phyloP scores from a whole-genome alignment of 1,140 invertebrate species.

The Leptinotarsa undecemlineata region DNA sequence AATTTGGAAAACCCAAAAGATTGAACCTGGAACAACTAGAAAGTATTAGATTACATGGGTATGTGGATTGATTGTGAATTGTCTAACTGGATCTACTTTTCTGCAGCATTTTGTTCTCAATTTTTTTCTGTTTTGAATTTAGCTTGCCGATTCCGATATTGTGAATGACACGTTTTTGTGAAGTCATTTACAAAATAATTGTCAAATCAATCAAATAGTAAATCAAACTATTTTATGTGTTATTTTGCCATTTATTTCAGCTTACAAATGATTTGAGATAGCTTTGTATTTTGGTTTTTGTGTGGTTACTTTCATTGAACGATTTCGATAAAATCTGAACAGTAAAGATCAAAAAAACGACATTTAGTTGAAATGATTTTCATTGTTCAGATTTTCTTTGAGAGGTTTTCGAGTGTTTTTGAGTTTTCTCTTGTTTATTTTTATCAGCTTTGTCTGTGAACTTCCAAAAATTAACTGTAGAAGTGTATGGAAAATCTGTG shows the following conservation, averaged over 20 bases:
- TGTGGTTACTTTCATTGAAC: background rate
- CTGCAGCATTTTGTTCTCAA: conserved; percentile 19
- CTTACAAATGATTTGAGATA: background rate
- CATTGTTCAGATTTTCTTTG: background rate
- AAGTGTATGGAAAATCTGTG: conserved; percentile 42
- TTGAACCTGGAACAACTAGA: conserved; percentile 85
- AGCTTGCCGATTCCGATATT: too few species aligned
- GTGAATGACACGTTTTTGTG: too few species aligned
- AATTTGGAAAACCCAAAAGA: conserved; percentile 83
- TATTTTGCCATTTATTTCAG: background rate
- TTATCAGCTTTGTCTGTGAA: conserved; percentile 11
- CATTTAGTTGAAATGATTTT: background rate
- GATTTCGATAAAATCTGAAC: background rate
- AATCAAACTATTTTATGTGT: background rate
- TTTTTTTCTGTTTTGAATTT: background rate
- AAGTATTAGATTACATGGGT: conserved; percentile 82
- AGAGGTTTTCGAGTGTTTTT: background rate
- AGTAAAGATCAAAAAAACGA: background rate
- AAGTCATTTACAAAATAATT: too few species aligned
- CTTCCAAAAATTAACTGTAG: conserved; percentile 10
- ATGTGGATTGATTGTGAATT: conserved; percentile 61
- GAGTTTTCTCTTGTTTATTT: conserved; percentile 7
- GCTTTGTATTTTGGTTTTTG: conserved; percentile 1
- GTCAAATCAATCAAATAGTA: too few species aligned
- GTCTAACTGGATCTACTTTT: conserved; percentile 33